phyloP scores from a whole-genome alignment of 2,113 vertebrate species.

The Esox niger region DNA sequence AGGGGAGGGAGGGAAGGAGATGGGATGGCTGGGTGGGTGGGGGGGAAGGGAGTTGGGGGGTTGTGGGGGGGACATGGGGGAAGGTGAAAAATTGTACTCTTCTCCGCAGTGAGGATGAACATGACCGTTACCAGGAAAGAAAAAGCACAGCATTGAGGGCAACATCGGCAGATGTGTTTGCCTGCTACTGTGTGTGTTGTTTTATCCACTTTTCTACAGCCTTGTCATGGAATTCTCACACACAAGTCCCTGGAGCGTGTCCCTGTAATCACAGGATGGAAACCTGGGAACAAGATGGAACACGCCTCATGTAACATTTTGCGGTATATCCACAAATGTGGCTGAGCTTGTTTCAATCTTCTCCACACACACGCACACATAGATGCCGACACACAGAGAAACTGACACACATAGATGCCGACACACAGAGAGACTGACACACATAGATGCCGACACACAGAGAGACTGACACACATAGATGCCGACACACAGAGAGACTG shows the following conservation, averaged over 20 bases:
- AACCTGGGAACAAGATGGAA: constrained; percentile 24
- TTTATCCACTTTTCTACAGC: neutral
- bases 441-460: too few relatives aligned
- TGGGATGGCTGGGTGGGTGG: constrained; percentile 3
- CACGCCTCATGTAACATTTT: constrained; percentile 4
- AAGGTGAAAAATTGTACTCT: constrained; percentile 43
- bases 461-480: too few relatives aligned
- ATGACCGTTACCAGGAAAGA: constrained; percentile 49
- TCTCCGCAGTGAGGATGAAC: constrained; percentile 46
- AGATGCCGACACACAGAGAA: too few relatives aligned
- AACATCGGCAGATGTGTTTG: constrained; percentile 55
- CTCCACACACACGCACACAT: constrained; percentile 17
- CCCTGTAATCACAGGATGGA: constrained; percentile 8
- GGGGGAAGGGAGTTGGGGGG: neutral
- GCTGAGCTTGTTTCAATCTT: constrained; percentile 25
- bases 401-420: too few relatives aligned
- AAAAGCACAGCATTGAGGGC: constrained; percentile 49
- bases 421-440: too few relatives aligned
- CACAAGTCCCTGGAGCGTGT: neutral
- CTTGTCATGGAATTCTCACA: neutral
- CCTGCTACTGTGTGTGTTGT: constrained; percentile 32
- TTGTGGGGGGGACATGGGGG: neutral
- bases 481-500: too few relatives aligned
- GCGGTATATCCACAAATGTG: constrained; percentile 12
- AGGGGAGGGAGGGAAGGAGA: constrained; percentile 7